Base-by-base conservation (phyloP, 2,113 vertebrate genomes). In the Porphyrio hochstetteri region DNA sequence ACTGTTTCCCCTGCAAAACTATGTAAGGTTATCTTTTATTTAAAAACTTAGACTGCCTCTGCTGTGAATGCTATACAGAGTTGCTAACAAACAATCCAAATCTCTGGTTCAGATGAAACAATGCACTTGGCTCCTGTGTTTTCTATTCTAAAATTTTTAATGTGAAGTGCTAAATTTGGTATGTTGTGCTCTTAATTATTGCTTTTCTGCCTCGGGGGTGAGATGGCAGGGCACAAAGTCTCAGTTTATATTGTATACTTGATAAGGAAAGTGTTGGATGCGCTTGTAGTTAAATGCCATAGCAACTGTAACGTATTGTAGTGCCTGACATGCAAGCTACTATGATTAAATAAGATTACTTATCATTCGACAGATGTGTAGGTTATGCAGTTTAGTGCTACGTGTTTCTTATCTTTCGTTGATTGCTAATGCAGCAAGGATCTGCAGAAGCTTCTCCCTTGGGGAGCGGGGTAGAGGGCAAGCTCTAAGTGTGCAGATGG, bases 361-460 rank as follows among this genome's bases (percentile, higher is more conserved):
- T 70, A 4, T 64, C 65, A 64, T 3, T 68, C 27, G 33, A 27
- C 33, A 31, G 77, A 28, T 12, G 0, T 28, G 18, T 29, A 31
- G 63, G 18, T 67, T 67, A 33, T 82, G 86, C 83, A 57, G 72
- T 72, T 93, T 42, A 5, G 15, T 64, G 5, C 77, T 68, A 16
- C 20, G 1, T 65, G 60, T 13, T 74, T 57, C 7, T 21, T 84
- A 53, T 21, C 80, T 76, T 64, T 86, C 69, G 79, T 85, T 86
- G 90, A 48, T 89, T 71, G 92, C 82, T 84, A 55, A 91, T 77
- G 84, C 81, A 76, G 86, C 7, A 36, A 65, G 67, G 80, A 80
- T 88, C 90, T 10, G 90, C 92, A 93, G 95, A 60, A 86, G 81
- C 86, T 40, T 79, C 86, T 96, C 89, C 83, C 87, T 76, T 23